Conservation (phyloP, 2,888 invertebrate species). For the Synanthedon andrenaeformis region DNA sequence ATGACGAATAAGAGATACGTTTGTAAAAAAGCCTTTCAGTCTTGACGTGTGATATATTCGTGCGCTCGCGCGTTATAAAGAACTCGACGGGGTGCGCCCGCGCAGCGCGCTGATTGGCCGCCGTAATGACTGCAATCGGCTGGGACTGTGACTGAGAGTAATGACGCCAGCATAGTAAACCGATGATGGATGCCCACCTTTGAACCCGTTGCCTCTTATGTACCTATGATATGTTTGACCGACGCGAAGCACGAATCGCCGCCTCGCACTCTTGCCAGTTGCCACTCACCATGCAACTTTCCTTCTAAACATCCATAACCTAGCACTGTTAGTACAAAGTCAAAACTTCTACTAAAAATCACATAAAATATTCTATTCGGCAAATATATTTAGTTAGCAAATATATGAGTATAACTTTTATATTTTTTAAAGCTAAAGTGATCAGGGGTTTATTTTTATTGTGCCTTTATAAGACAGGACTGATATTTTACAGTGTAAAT, state of each 20-base stretch:
- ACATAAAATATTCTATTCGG: no score
- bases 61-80: conserved; percentile 54
- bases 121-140: conserved; percentile 45
- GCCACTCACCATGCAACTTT: conserved; percentile 6
- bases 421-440: no score
- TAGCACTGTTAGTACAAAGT: no score
- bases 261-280: conserved; percentile 5
- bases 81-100: conserved; percentile 60
- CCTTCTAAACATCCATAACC: conserved; percentile 2
- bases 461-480: no score
- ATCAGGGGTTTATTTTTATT: no score
- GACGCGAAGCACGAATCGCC: conserved; percentile 15
- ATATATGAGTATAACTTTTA: no score
- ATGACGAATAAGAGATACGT: conserved; percentile 67
- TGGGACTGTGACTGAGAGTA: conserved; percentile 47
- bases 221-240: conserved; percentile 11
- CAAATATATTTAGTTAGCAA: no score
- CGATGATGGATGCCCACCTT: conserved; percentile 65
- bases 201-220: conserved; percentile 51
- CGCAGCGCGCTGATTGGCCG: conserved; percentile 53
- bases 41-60: conserved; percentile 63
- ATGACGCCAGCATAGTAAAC: conserved; percentile 47
- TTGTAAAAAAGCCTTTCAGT: conserved; percentile 56
- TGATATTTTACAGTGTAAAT: no score
- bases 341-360: no score